Percentiles rank a stretch among this genome's conserved stretches.
These are phyloP conservation scores for Tragelaphus imberbis DNA, from an alignment of 2,113 vertebrate genomes.

Conservation along the genomic window DNA sequence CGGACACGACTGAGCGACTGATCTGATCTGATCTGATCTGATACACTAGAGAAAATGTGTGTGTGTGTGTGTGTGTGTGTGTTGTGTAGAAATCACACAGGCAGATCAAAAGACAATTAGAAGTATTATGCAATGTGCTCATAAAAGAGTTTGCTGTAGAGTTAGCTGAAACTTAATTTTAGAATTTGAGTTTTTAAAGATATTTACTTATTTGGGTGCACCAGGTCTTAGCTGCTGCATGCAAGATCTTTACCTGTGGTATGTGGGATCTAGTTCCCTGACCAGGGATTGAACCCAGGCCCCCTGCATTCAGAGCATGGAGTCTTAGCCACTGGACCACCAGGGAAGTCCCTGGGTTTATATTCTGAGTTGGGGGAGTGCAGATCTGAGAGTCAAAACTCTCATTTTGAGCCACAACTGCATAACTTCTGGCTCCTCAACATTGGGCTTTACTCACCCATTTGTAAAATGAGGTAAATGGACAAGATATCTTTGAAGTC, in stretches of 20 bases:
- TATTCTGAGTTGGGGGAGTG: neutral
- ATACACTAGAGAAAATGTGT: no score
- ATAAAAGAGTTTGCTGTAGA: neutral
- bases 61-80: neutral
- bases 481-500: neutral
- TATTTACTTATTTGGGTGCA: neutral
- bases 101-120: neutral
- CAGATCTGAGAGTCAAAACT: neutral
- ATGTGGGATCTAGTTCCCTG: neutral
- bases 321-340: neutral
- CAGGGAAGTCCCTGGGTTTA: neutral
- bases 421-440: neutral
- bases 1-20: no score
- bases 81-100: neutral
- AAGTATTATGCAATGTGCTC: neutral
- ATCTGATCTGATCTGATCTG: no score
- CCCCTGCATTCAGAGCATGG: neutral
- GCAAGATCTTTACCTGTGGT: neutral
- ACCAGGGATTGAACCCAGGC: neutral
- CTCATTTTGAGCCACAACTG: neutral
- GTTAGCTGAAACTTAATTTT: neutral
- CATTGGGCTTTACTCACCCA: neutral
- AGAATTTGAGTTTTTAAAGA: neutral
- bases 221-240: neutral
- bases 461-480: neutral